Evolutionary conservation across 53 echinoderm and acorn worm species (phyloP).

Genomic region (Pentamera pediparva): DNA sequence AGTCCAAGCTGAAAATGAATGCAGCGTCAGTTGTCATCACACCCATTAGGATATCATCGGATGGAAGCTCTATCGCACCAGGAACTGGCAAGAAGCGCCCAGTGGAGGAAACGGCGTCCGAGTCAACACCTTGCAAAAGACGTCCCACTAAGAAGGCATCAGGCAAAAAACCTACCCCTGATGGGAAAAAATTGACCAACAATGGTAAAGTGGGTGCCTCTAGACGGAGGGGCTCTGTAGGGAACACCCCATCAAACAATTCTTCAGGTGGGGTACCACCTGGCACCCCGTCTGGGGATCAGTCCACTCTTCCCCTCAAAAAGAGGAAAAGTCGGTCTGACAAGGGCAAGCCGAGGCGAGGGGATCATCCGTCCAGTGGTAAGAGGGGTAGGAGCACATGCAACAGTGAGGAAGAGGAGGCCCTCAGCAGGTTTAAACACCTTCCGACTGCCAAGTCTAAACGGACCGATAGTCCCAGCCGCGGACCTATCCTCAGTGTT

Average conservation of each 20-base stretch:
- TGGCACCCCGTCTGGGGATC: constrained; percentile 23
- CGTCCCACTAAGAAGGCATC: constrained; percentile 2
- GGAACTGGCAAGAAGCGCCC: constrained; percentile 32
- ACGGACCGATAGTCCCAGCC: constrained; percentile 26
- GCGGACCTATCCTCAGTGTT: constrained; percentile 74
- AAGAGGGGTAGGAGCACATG: constrained; percentile 37
- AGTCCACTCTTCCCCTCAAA: constrained; percentile 42
- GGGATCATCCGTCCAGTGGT: constrained; percentile 38
- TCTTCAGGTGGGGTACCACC: too few relatives aligned
- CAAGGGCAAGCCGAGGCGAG: constrained; percentile 56
- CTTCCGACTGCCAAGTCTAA: constrained; percentile 31
- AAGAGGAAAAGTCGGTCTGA: constrained; percentile 79
- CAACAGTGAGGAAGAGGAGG: constrained; percentile 38
- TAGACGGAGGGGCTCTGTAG: too few relatives aligned
- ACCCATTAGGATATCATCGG: constrained; percentile 24
- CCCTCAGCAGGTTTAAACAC: constrained; percentile 64
- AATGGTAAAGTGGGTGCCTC: too few relatives aligned
- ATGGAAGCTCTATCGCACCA: too few relatives aligned
- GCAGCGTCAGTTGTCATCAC: constrained; percentile 41
- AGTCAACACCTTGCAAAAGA: too few relatives aligned
- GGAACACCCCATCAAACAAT: too few relatives aligned
- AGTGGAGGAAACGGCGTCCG: constrained; percentile 18
- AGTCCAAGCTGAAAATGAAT: constrained; percentile 11
- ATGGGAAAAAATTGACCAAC: too few relatives aligned
- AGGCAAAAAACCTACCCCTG: too few relatives aligned